These are phyloP conservation scores for Alligator sinensis DNA, from an alignment of 2,113 vertebrate species.

Conservation along the genomic window DNA sequence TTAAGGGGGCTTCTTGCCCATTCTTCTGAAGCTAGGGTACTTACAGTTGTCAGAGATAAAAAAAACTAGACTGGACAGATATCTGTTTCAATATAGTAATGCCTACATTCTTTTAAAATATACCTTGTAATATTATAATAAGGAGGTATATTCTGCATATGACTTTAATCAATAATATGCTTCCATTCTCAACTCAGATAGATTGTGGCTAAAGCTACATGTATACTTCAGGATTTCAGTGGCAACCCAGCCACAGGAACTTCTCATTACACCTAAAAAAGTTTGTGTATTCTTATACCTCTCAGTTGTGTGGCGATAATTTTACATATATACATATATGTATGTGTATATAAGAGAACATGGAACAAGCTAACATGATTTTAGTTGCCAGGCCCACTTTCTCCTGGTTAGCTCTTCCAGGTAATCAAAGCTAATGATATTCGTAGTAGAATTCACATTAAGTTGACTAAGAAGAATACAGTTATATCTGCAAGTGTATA, in stretches of 20 bases:
- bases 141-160: neutral
- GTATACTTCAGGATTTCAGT: neutral
- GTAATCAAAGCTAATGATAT: constrained; percentile 18
- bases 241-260: neutral
- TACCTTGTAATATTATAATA: neutral
- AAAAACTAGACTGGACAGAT: neutral
- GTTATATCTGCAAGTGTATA: neutral
- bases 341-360: neutral
- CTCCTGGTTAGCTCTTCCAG: neutral
- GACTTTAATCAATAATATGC: neutral
- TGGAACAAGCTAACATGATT: neutral
- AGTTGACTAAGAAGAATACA: neutral
- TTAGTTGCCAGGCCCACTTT: neutral
- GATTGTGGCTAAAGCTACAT: neutral
- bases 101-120: neutral
- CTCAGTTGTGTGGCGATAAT: neutral
- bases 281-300: neutral
- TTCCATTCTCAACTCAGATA: neutral
- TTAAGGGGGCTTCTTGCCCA: neutral
- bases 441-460: constrained; percentile 32
- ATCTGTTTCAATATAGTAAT: neutral
- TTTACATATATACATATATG: neutral
- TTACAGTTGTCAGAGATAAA: neutral
- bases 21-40: neutral
- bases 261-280: neutral